Conservation (phyloP, 2,888 invertebrate species). For the Acanthosoma haemorrhoidale region DNA sequence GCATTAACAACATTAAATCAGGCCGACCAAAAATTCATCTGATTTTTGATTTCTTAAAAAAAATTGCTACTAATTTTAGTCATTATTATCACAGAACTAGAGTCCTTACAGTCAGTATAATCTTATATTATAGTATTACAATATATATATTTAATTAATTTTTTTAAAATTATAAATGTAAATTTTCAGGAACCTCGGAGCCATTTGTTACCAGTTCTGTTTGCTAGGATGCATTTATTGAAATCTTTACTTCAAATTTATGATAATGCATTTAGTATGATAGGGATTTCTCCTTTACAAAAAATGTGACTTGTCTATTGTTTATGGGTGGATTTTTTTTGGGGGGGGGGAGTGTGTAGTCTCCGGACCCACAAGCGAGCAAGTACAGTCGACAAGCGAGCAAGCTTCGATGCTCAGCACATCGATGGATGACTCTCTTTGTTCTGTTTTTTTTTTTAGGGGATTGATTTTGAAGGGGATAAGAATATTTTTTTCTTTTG, state of each 20-base stretch:
- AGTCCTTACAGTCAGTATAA: conserved; percentile 60
- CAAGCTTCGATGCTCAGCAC: no score
- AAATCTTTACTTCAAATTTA: conserved; percentile 59
- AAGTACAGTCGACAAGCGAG: no score
- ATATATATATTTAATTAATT: conserved; percentile 21
- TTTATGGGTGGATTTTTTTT: no score
- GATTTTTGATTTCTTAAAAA: conserved; percentile 59
- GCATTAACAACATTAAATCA: conserved; percentile 49
- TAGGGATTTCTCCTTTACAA: conserved; percentile 57
- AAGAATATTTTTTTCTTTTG: no score
- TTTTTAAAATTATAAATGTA: conserved; percentile 6
- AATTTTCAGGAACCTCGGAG: conserved; percentile 58
- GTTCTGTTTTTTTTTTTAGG: no score
- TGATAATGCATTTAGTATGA: conserved; percentile 56
- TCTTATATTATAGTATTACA: background rate
- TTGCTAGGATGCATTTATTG: conserved; percentile 65
- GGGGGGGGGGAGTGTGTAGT: no score
- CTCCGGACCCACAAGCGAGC: no score
- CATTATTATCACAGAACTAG: conserved; percentile 66
- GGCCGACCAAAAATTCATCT: conserved; percentile 59
- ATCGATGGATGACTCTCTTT: no score
- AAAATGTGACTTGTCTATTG: no score
- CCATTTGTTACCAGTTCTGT: conserved; percentile 61
- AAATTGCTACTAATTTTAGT: conserved; percentile 62
- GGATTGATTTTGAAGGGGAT: no score